phyloP scores from a whole-genome alignment of 2,888 invertebrate genomes.

The Drosophila mayaguana region DNA sequence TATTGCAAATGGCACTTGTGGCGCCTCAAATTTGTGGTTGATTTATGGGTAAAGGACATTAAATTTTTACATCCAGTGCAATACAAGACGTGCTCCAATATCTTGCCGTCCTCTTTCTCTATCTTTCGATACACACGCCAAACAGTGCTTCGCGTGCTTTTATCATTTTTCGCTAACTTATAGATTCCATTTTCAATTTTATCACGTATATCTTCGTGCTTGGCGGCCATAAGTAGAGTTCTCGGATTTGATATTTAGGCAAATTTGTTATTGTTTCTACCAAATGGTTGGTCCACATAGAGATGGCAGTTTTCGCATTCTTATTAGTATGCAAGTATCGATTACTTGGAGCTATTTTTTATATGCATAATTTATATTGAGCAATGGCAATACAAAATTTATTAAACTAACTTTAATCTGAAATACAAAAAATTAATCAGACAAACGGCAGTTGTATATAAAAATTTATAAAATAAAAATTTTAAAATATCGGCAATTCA shows the following conservation, averaged over 20 bases:
- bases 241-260: constrained; percentile 20
- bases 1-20: constrained; percentile 66
- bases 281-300: constrained; percentile 14
- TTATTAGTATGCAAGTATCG: constrained; percentile 23
- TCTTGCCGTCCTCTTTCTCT: constrained; percentile 64
- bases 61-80: constrained; percentile 64
- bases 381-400: neutral
- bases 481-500: constrained; percentile 16
- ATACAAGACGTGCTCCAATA: constrained; percentile 58
- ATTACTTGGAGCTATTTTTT: neutral
- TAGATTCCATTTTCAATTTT: constrained; percentile 65
- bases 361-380: neutral
- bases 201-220: constrained; percentile 61
- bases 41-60: constrained; percentile 67
- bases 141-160: constrained; percentile 66
- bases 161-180: constrained; percentile 55
- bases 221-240: constrained; percentile 50
- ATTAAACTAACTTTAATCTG: neutral
- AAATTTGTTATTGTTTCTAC: constrained; percentile 57
- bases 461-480: neutral
- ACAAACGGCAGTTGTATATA: neutral
- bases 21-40: constrained; percentile 65
- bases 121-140: constrained; percentile 66
- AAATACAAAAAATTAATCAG: neutral
- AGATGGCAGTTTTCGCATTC: constrained; percentile 14